Evolutionary conservation across 64 coral and sea anemone species (phyloP).

Genomic region (Porites australiensis): DNA sequence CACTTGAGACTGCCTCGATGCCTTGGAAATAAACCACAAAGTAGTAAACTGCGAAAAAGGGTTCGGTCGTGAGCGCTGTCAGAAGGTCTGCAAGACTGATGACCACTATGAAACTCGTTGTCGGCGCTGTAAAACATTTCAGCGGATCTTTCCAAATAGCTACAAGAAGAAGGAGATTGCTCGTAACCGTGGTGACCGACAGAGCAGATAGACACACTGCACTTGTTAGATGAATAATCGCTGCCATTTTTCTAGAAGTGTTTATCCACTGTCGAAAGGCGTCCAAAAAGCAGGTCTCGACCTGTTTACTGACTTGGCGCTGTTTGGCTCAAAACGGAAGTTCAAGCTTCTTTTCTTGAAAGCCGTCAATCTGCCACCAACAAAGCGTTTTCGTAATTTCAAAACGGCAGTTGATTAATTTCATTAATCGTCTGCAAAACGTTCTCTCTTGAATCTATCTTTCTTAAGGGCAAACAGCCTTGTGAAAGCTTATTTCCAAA

Average conservation of each 20-base stretch:
- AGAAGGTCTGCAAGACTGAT: constrained; percentile 59
- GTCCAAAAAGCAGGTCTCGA: not conserved
- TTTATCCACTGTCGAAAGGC: not conserved
- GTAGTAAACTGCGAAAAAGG: constrained; percentile 60
- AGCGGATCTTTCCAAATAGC: constrained; percentile 81
- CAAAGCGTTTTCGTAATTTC: not conserved
- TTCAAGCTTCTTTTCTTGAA: not conserved
- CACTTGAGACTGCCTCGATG: not conserved
- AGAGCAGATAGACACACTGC: constrained; percentile 55
- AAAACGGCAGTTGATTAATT: not conserved
- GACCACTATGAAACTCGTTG: constrained; percentile 45
- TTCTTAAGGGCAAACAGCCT: too few relatives aligned
- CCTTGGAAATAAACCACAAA: constrained; percentile 31
- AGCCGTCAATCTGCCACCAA: not conserved
- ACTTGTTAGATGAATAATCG: constrained; percentile 46
- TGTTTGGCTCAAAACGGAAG: not conserved
- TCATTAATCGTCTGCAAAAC: not conserved
- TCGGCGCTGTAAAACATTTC: constrained; percentile 53
- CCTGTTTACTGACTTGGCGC: not conserved
- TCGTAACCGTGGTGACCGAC: constrained; percentile 59
- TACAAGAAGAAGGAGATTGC: constrained; percentile 67
- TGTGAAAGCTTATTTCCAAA: too few relatives aligned
- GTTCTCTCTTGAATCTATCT: not conserved
- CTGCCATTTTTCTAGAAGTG: not conserved
- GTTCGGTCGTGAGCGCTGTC: constrained; percentile 56